A percentile compares a stretch with the other conserved stretches of the same genome.
Conservation (phyloP, 2,888 invertebrate species). For the Ennomos quercinarius region DNA sequence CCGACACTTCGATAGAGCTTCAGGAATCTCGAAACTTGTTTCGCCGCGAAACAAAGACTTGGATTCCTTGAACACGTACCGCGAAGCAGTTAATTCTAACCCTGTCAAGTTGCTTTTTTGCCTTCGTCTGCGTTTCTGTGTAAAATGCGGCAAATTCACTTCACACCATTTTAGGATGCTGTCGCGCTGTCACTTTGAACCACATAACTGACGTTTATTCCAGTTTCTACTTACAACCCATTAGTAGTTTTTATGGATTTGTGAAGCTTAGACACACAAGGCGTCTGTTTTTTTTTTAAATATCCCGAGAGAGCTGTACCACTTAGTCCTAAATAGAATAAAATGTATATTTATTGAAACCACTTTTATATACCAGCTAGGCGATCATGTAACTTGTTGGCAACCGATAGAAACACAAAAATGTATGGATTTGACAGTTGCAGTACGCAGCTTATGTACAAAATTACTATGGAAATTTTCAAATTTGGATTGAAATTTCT, state of each 20-base stretch:
- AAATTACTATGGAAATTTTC: too few relatives aligned
- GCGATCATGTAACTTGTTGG: too few relatives aligned
- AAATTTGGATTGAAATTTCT: too few relatives aligned
- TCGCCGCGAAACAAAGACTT: conserved; percentile 59
- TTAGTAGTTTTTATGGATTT: conserved; percentile 31
- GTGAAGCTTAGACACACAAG: conserved; percentile 20
- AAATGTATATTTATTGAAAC: conserved; percentile 29
- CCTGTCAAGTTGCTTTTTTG: conserved; percentile 59
- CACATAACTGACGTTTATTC: conserved; percentile 31
- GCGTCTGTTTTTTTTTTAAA: conserved; percentile 27
- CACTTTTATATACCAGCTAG: conserved; percentile 8
- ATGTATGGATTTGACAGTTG: too few relatives aligned
- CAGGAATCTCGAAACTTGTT: conserved; percentile 60
- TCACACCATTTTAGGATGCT: conserved; percentile 52
- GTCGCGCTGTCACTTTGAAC: conserved; percentile 27
- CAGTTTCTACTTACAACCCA: conserved; percentile 22
- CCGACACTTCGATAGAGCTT: conserved; percentile 56
- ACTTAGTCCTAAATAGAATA: conserved; percentile 36
- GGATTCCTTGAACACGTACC: conserved; percentile 69
- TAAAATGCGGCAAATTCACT: conserved; percentile 51
- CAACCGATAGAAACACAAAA: too few relatives aligned
- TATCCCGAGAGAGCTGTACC: conserved; percentile 9
- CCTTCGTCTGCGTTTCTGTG: conserved; percentile 44
- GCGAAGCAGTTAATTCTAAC: conserved; percentile 62
- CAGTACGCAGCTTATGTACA: too few relatives aligned